Conservation (phyloP, 2,113 vertebrate species). For the Corvus cornix region DNA sequence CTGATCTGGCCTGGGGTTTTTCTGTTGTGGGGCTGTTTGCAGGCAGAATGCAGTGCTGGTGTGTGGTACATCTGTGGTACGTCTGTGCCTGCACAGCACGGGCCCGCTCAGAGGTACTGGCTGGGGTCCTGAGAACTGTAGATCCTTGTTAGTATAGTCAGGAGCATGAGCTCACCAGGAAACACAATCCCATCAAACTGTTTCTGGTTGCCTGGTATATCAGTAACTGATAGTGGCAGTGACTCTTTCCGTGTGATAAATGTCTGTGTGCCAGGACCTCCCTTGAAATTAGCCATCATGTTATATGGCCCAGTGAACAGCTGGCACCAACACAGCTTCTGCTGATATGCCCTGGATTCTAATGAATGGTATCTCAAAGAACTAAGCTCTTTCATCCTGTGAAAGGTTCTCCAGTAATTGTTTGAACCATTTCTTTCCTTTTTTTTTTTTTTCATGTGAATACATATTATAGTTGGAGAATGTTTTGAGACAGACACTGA, state of each 20-base stretch:
- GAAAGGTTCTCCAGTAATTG: not conserved
- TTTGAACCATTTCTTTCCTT: not conserved
- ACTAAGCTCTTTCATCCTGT: not conserved
- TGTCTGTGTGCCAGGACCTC: not conserved
- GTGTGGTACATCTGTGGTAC: rapidly evolving
- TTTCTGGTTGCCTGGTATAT: rapidly evolving
- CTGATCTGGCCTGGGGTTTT: not conserved
- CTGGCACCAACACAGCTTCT: not conserved
- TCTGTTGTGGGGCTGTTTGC: not conserved
- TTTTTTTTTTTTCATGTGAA: not conserved
- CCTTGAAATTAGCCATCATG: not conserved
- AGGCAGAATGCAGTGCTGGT: not conserved
- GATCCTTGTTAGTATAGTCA: too few species aligned
- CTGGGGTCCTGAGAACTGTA: not conserved
- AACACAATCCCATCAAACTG: not conserved
- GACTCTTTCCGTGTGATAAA: not conserved
- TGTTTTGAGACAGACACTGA: not conserved
- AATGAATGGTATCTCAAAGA: not conserved
- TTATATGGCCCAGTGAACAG: not conserved
- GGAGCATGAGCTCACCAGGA: rapidly evolving
- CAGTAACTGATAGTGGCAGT: not conserved
- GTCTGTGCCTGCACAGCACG: rapidly evolving
- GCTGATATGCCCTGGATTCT: not conserved
- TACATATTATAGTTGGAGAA: not conserved
- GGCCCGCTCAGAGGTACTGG: rapidly evolving